Evolutionary conservation across 1,140 invertebrate species (phyloP).

Genomic region (Hyles euphorbiae): DNA sequence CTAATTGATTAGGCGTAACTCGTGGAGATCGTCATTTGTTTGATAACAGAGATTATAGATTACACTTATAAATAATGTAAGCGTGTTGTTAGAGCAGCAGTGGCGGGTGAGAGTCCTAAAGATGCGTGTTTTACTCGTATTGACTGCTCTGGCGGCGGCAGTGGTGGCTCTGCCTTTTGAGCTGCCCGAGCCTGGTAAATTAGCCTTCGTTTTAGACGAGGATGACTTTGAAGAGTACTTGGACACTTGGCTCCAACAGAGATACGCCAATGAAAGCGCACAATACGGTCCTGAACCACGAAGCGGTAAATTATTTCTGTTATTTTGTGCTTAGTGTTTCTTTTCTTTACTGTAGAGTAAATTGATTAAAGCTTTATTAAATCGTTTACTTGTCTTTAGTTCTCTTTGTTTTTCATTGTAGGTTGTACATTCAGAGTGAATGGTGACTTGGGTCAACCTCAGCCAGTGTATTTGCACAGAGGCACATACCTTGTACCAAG

Average conservation of each 20-base stretch:
- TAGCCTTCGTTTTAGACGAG: constrained; percentile 48
- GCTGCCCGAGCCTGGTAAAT: constrained; percentile 38
- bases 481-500: constrained; percentile 35
- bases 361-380: too few species aligned
- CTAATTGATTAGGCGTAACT: too few species aligned
- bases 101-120: background rate
- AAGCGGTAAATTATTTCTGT: constrained; percentile 35
- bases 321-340: too few species aligned
- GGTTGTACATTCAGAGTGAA: constrained; percentile 53
- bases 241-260: constrained; percentile 47
- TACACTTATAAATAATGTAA: background rate
- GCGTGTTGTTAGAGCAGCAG: background rate
- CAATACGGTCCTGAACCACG: constrained; percentile 11
- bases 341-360: too few species aligned
- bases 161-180: constrained; percentile 25
- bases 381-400: too few species aligned
- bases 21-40: too few species aligned
- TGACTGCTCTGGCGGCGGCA: constrained; percentile 11
- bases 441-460: constrained; percentile 58
- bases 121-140: constrained; percentile 15
- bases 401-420: constrained; percentile 10
- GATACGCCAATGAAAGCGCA: constrained; percentile 33
- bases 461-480: constrained; percentile 48
- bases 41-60: too few species aligned
- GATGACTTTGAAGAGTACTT: constrained; percentile 64